Conservation (phyloP, 64 coral and sea anemone genomes). For the Porites australiensis region DNA sequence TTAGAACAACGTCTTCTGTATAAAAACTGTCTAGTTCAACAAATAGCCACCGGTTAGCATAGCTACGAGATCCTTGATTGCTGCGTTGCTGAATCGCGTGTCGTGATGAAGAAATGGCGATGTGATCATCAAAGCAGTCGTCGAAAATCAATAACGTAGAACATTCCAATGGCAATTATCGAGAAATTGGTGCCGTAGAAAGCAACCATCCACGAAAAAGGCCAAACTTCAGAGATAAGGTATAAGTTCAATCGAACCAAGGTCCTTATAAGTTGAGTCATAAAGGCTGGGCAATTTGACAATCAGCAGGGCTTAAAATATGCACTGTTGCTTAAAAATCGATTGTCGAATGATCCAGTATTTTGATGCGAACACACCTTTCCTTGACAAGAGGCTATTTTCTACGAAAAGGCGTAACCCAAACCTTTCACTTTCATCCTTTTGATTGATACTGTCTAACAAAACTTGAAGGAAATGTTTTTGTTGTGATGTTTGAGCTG, state of each 20-base stretch:
- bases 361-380: neutral
- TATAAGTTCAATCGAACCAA: slow-evolving; percentile 79
- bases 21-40: neutral
- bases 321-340: neutral
- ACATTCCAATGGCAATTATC: slow-evolving; percentile 77
- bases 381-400: slow-evolving; percentile 8
- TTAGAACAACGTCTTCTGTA: neutral
- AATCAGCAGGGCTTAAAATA: neutral
- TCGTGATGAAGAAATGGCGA: neutral
- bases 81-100: neutral
- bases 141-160: slow-evolving; percentile 83
- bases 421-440: neutral
- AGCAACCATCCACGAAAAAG: slow-evolving; percentile 77
- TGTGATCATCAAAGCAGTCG: slow-evolving; percentile 35
- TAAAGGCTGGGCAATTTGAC: slow-evolving; percentile 18
- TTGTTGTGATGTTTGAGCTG: neutral
- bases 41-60: slow-evolving; percentile 8
- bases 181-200: slow-evolving; percentile 85
- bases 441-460: neutral
- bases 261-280: slow-evolving; percentile 3
- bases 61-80: neutral
- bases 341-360: neutral
- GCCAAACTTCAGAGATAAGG: slow-evolving; percentile 90
- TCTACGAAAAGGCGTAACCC: neutral
- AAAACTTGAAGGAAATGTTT: neutral